Evolutionary conservation across 2,888 invertebrate species (phyloP).

Genomic region (Autographa pulchrina): DNA sequence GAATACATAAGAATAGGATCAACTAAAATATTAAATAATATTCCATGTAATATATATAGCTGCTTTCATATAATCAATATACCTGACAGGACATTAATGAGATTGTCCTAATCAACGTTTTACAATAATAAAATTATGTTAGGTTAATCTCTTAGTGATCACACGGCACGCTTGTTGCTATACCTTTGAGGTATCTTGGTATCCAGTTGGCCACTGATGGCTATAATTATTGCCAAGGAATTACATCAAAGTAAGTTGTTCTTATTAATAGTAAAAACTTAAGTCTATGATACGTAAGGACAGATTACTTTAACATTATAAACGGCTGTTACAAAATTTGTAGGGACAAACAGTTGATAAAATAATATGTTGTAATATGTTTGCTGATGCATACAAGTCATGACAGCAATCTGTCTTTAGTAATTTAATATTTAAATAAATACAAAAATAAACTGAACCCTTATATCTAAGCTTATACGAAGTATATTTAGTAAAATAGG

Average conservation of each 20-base stretch:
- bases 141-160: slow-evolving; percentile 37
- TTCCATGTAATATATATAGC: slow-evolving; percentile 17
- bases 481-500: slow-evolving; percentile 50
- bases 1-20: slow-evolving; percentile 27
- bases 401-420: slow-evolving; percentile 22
- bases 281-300: background rate
- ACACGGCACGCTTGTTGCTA: slow-evolving; percentile 13
- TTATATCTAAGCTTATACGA: slow-evolving; percentile 46
- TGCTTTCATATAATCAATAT: slow-evolving; percentile 9
- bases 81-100: background rate
- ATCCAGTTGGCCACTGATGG: slow-evolving; percentile 7
- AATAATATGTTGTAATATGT: too few species aligned
- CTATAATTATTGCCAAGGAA: slow-evolving; percentile 3
- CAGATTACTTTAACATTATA: background rate
- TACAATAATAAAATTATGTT: slow-evolving; percentile 38
- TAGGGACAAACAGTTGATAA: background rate
- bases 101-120: slow-evolving; percentile 36
- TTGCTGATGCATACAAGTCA: slow-evolving; percentile 19
- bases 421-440: slow-evolving; percentile 35
- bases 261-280: background rate
- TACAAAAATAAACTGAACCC: slow-evolving; percentile 36
- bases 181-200: slow-evolving; percentile 22
- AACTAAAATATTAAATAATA: slow-evolving; percentile 11
- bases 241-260: background rate
- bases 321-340: background rate